phyloP scores from a whole-genome alignment of 2,113 vertebrate species.

The Vimba vimba region DNA sequence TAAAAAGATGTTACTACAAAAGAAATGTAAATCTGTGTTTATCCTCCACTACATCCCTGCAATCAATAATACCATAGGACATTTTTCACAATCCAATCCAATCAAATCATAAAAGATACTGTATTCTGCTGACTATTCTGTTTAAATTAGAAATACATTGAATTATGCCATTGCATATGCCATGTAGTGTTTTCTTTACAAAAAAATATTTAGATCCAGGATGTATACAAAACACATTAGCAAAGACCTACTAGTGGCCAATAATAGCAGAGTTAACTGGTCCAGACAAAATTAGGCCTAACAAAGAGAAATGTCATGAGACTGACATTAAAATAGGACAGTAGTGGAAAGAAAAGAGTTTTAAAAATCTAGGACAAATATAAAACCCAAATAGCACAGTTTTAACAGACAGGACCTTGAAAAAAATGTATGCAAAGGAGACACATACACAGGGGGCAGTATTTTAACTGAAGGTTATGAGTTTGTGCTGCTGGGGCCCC shows the following conservation, averaged over 20 bases:
- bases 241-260: not conserved
- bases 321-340: conserved; percentile 13
- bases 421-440: conserved; percentile 33
- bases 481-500: conserved; percentile 1
- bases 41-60: not conserved
- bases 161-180: not conserved
- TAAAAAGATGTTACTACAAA: not conserved
- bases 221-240: not conserved
- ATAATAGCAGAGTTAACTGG: not conserved
- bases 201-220: not conserved
- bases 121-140: not conserved
- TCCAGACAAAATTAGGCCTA: conserved; percentile 22
- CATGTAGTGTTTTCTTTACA: not conserved
- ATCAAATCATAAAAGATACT: not conserved
- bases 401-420: conserved; percentile 36
- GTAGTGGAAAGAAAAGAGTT: conserved; percentile 18
- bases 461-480: conserved; percentile 36
- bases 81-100: not conserved
- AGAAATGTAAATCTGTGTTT: not conserved
- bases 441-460: conserved; percentile 14
- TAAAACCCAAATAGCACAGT: conserved; percentile 28
- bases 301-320: conserved; percentile 25
- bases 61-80: not conserved
- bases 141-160: not conserved
- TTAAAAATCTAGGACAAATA: conserved; percentile 16